Percentiles rank a stretch among this genome's conserved stretches.
Evolutionary conservation across 2,797 vertebrate genomes (phyloP).

Genomic region (Gadopsis marmoratus): DNA sequence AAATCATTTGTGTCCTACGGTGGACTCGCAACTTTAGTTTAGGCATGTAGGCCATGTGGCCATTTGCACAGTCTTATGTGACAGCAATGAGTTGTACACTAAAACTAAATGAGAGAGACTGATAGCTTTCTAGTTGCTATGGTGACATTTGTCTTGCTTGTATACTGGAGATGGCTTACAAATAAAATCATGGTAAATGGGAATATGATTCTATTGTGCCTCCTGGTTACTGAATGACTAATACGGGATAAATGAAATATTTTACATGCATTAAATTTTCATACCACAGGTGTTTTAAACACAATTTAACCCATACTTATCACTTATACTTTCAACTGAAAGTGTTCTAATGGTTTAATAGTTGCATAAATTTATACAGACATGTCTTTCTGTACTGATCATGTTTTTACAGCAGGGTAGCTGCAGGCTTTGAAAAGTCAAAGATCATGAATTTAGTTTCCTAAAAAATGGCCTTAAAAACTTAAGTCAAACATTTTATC

Average conservation of each 20-base stretch:
- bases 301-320: neutral
- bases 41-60: slow-evolving; percentile 13
- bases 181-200: slow-evolving; percentile 61
- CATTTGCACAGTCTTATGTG: slow-evolving; percentile 22
- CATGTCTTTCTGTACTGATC: no score
- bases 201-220: slow-evolving; percentile 26
- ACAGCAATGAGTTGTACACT: slow-evolving; percentile 51
- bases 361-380: neutral
- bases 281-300: neutral
- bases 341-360: neutral
- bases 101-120: slow-evolving; percentile 25
- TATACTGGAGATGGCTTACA: slow-evolving; percentile 44
- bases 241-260: neutral
- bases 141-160: slow-evolving; percentile 55
- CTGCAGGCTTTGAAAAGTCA: neutral
- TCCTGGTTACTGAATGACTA: slow-evolving; percentile 39
- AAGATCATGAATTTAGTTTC: neutral
- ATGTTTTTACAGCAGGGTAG: neutral
- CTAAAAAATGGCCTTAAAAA: neutral
- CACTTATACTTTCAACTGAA: neutral
- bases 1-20: slow-evolving; percentile 17
- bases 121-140: slow-evolving; percentile 52
- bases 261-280: neutral
- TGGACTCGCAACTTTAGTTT: slow-evolving; percentile 23
- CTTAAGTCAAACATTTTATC: neutral